Evolutionary conservation across 64 coral and sea anemone species (phyloP).

Genomic region (Pocillopora verrucosa): DNA sequence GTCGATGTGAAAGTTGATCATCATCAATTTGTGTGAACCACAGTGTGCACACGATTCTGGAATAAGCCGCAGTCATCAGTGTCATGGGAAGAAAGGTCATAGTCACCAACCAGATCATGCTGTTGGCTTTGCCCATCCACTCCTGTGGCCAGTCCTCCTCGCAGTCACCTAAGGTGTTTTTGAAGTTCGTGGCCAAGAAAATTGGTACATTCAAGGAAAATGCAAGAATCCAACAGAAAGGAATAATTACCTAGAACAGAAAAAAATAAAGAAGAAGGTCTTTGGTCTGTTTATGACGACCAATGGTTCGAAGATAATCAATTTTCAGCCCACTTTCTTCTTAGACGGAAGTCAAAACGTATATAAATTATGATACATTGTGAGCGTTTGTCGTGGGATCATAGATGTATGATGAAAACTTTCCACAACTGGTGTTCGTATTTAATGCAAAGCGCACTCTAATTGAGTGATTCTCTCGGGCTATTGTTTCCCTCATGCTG

Average conservation of each 20-base stretch:
- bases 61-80: background rate
- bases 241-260: background rate
- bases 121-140: background rate
- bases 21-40: background rate
- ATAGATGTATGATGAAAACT: too few species aligned
- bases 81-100: background rate
- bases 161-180: background rate
- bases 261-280: background rate
- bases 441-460: too few species aligned
- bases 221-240: background rate
- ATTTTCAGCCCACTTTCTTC: too few species aligned
- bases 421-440: too few species aligned
- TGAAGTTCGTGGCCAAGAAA: background rate
- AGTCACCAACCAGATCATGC: background rate
- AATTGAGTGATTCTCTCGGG: too few species aligned
- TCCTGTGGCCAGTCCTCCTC: background rate
- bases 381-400: too few species aligned
- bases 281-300: too few species aligned
- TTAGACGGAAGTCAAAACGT: too few species aligned
- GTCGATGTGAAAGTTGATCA: background rate
- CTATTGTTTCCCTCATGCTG: too few species aligned
- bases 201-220: background rate
- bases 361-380: too few species aligned
- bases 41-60: background rate
- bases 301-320: too few species aligned